Conservation (phyloP, 2,797 vertebrate species). For the Coranthus polyacanthus region DNA sequence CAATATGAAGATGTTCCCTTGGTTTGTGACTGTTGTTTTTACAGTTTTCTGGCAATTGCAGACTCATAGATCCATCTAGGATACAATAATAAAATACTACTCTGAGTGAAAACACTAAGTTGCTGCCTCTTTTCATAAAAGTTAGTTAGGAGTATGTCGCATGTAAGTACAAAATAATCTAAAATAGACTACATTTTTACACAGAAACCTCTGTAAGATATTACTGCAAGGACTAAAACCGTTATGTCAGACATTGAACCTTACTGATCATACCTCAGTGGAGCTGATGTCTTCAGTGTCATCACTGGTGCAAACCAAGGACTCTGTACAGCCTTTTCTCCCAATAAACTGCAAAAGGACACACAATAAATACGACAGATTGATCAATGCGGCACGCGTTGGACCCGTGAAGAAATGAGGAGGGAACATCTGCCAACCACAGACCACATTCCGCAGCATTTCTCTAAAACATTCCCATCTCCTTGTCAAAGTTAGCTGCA, state of each 20-base stretch:
- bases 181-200: too few relatives aligned
- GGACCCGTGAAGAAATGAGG: too few relatives aligned
- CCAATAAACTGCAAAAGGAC: conserved; percentile 72
- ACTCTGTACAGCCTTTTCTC: conserved; percentile 69
- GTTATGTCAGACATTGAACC: neutral
- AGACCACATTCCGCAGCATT: neutral
- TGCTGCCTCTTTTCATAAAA: too few relatives aligned
- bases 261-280: conserved; percentile 85
- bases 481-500: conserved; percentile 34
- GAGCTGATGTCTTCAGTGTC: conserved; percentile 85
- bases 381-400: neutral
- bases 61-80: too few relatives aligned
- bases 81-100: too few relatives aligned
- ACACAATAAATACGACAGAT: conserved; percentile 1
- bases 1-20: neutral
- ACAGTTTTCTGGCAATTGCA: neutral
- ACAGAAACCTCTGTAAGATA: too few relatives aligned
- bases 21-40: neutral
- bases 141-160: too few relatives aligned
- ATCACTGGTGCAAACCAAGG: conserved; percentile 88
- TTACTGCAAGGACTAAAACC: too few relatives aligned
- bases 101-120: too few relatives aligned
- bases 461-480: conserved; percentile 25
- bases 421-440: neutral
- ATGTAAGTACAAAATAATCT: too few relatives aligned